Percentiles rank a stretch among this genome's conserved stretches.
phyloP scores from a whole-genome alignment of 2,113 vertebrate genomes.

The Bambusicola thoracicus region DNA sequence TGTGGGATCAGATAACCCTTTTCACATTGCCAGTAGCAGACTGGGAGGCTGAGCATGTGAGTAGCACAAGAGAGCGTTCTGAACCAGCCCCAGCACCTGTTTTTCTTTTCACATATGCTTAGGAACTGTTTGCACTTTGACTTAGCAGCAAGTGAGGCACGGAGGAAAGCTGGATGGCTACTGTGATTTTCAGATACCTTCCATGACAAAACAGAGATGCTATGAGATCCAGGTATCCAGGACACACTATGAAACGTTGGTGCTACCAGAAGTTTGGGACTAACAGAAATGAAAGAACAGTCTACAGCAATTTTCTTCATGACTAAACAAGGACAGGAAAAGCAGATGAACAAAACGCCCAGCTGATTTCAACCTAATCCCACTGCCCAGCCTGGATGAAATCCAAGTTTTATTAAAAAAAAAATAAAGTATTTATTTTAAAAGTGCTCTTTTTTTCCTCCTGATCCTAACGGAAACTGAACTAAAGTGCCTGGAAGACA shows the following conservation, averaged over 20 bases:
- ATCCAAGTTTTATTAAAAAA: background rate
- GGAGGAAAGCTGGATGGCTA: background rate
- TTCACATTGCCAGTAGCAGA: background rate
- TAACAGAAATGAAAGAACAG: background rate
- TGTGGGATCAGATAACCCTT: background rate
- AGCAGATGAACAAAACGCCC: background rate
- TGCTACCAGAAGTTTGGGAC: background rate
- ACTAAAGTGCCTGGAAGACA: background rate
- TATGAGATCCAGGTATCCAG: background rate
- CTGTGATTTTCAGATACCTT: background rate
- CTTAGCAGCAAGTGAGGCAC: background rate
- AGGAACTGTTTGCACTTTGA: background rate
- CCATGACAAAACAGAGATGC: background rate
- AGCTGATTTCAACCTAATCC: background rate
- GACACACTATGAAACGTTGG: background rate
- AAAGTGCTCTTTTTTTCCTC: background rate
- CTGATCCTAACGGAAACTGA: background rate
- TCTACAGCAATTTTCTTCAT: background rate
- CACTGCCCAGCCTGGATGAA: background rate
- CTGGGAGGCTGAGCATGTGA: too few species aligned
- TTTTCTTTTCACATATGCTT: rapidly evolving
- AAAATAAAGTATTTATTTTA: background rate
- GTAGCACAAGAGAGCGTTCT: background rate
- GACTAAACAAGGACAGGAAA: background rate
- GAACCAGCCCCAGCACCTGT: background rate